Evolutionary conservation across 2,113 vertebrate genomes (phyloP).

Genomic region (Mesoclemmys tuberculata): DNA sequence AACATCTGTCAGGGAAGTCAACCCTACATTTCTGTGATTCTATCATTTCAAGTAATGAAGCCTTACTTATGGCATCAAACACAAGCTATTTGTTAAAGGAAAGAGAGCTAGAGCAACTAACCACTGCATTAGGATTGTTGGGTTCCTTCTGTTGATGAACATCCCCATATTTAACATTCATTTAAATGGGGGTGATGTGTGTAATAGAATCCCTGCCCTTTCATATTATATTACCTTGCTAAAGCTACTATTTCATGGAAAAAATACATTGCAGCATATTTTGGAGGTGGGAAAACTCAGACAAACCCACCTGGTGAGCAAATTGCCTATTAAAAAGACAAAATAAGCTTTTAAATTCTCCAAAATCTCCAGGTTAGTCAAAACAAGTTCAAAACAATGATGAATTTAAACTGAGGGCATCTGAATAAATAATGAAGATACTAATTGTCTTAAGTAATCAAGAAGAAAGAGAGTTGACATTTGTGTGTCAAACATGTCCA

Average conservation of each 20-base stretch:
- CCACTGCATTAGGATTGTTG: background rate
- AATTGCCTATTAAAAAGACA: background rate
- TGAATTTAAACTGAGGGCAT: background rate
- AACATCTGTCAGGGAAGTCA: background rate
- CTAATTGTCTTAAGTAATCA: background rate
- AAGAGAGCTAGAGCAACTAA: background rate
- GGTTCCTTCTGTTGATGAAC: background rate
- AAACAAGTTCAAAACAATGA: background rate
- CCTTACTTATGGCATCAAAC: background rate
- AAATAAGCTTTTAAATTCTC: background rate
- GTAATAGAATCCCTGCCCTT: background rate
- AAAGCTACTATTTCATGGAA: background rate
- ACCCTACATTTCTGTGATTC: background rate
- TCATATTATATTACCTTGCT: background rate
- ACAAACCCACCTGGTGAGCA: background rate
- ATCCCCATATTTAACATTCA: background rate
- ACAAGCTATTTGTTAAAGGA: background rate
- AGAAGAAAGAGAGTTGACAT: background rate
- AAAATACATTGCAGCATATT: background rate
- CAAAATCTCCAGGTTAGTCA: background rate
- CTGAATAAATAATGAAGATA: background rate
- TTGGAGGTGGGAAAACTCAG: background rate
- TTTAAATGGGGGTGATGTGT: background rate
- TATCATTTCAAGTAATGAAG: background rate
- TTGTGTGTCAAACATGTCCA: fast-evolving